A percentile compares a stretch with the other conserved stretches of the same genome.
These are phyloP conservation scores for Sphaerophoria taeniata DNA, from an alignment of 2,888 invertebrate genomes.

Conservation along the genomic window DNA sequence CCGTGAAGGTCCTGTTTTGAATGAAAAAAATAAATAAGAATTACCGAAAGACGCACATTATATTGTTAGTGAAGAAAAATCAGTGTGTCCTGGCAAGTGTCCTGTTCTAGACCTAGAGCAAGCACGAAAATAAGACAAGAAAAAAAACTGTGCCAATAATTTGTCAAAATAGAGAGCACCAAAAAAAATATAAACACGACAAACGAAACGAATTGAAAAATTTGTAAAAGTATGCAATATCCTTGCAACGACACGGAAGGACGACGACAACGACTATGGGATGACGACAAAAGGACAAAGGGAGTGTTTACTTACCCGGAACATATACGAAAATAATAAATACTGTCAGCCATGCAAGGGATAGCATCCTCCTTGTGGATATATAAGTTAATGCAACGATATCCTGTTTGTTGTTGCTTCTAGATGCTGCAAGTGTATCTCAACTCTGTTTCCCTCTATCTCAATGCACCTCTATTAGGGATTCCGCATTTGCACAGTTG, in stretches of 20 bases:
- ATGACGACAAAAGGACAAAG: constrained; percentile 7
- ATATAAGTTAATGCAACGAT: constrained; percentile 75
- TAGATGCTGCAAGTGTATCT: constrained; percentile 11
- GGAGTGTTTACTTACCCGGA: constrained; percentile 75
- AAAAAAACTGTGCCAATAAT: constrained; percentile 62
- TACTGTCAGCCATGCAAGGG: constrained; percentile 76
- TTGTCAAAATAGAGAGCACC: constrained; percentile 10
- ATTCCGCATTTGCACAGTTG: constrained; percentile 62
- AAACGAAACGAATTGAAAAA: constrained; percentile 16
- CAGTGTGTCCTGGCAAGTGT: constrained; percentile 30
- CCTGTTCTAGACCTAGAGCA: constrained; percentile 61
- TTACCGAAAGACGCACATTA: constrained; percentile 20
- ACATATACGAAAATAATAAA: constrained; percentile 77
- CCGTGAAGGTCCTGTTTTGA: not conserved
- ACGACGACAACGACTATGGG: not conserved
- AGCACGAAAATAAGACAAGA: constrained; percentile 63
- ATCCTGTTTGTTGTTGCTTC: constrained; percentile 63
- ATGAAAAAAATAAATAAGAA: not conserved
- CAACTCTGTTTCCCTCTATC: constrained; percentile 8
- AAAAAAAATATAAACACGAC: constrained; percentile 5
- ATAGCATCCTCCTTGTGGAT: constrained; percentile 75
- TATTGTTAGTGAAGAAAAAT: not conserved
- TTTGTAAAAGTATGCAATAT: constrained; percentile 55
- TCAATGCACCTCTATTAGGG: constrained; percentile 42
- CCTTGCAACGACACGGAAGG: constrained; percentile 37